Percentiles rank a stretch among this genome's conserved stretches.
Conservation (phyloP, 2,888 invertebrate genomes). For the Rhyacophila evoluta region DNA sequence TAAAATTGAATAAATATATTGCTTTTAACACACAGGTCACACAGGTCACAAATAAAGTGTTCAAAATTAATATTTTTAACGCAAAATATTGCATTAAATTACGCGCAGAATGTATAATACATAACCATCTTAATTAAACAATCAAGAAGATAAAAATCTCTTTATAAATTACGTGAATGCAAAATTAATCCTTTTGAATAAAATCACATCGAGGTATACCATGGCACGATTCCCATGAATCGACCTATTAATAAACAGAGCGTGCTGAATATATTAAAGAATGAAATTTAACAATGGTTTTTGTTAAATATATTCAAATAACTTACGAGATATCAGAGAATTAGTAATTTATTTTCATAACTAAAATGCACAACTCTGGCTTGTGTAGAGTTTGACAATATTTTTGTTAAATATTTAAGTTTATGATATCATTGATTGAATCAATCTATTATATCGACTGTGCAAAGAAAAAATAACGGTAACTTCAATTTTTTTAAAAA, state of each 20-base stretch:
- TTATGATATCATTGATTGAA: no score
- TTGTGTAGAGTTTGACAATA: no score
- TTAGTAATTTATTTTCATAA: no score
- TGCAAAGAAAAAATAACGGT: no score
- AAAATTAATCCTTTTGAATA: neutral
- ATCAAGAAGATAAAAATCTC: neutral
- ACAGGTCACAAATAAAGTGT: neutral
- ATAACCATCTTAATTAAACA: neutral
- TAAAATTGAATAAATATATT: no score
- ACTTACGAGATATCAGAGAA: neutral
- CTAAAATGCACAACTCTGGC: no score
- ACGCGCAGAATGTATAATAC: neutral
- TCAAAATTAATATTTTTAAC: neutral
- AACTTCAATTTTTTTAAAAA: no score
- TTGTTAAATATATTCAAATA: neutral
- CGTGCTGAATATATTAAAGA: neutral
- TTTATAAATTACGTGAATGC: neutral
- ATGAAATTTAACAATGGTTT: slow-evolving; percentile 3
- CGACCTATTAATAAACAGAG: slow-evolving; percentile 3
- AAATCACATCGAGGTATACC: neutral
- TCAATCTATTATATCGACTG: no score
- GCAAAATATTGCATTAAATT: neutral
- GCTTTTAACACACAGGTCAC: neutral
- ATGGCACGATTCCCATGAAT: neutral
- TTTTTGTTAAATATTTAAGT: no score